Conservation (phyloP, 2,113 vertebrate species). For the Felis catus region F.catus_Fca126_mat1.0 CM031424.1:54388001-54388500, state of each 20-base stretch:
- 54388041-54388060: no score
- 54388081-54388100: no score
- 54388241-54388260: neutral
- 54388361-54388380: neutral
- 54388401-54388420: neutral
- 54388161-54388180: neutral
- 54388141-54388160: neutral
- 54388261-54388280: neutral
- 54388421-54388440: neutral
- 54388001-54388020: no score
- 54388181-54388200: neutral
- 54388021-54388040: no score
- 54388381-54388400: neutral
- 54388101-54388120: no score
- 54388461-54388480: neutral
- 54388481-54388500: neutral
- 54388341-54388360: neutral
- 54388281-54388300: neutral
- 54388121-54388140: no score
- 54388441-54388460: neutral
- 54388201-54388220: neutral
- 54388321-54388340: neutral
- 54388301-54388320: neutral
- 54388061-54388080: no score
- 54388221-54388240: neutral